phyloP scores from a whole-genome alignment of 2,113 vertebrate genomes.

The Elephas maximus region DNA sequence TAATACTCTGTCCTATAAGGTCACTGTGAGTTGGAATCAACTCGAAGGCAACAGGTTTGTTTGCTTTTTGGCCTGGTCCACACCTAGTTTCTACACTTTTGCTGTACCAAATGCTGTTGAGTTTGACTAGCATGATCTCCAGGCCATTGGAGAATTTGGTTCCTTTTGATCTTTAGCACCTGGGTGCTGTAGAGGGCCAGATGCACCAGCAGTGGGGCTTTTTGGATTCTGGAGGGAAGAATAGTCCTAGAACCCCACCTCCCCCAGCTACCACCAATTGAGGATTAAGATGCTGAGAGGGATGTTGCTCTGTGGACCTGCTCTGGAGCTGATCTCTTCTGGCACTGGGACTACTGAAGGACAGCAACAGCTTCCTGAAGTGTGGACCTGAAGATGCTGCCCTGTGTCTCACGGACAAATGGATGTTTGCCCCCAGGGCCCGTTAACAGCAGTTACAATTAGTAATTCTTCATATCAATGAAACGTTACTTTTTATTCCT shows the following conservation, averaged over 20 bases:
- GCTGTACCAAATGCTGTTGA: background rate
- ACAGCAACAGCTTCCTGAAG: background rate
- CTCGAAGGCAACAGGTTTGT: too few relatives aligned
- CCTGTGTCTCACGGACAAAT: background rate
- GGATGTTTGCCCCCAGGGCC: background rate
- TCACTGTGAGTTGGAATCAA: too few relatives aligned
- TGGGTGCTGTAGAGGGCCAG: background rate
- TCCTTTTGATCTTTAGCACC: background rate
- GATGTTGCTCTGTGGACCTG: background rate
- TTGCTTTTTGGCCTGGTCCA: too few relatives aligned
- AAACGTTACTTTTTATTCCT: background rate
- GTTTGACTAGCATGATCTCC: background rate
- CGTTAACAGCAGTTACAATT: background rate
- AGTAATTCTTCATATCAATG: background rate
- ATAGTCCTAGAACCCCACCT: background rate
- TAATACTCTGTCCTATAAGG: too few relatives aligned
- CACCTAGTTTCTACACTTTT: background rate
- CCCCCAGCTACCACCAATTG: background rate
- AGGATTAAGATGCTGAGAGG: background rate
- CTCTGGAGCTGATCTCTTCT: background rate
- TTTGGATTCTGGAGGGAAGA: background rate
- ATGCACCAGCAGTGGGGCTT: background rate
- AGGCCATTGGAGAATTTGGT: background rate
- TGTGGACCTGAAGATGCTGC: background rate
- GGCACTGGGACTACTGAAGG: background rate